Evolutionary conservation across 2,113 vertebrate species (phyloP), one percentile per base, ranked within the genome.

Genomic region (Erinaceus europaeus): DNA sequence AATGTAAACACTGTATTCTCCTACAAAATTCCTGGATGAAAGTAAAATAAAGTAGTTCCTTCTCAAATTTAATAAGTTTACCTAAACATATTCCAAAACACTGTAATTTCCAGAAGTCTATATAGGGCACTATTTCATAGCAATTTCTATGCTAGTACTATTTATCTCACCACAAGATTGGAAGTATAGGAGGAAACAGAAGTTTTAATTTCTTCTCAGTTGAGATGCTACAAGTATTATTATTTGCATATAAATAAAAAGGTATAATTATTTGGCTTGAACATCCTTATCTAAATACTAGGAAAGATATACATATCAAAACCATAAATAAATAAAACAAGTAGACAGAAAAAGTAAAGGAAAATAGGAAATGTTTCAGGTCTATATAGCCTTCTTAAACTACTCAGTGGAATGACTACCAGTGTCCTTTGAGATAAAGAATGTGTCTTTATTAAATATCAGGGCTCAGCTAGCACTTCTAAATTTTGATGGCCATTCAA

Each of bases 231-330:
- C 13, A 83, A 91, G 20, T 69, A 18, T 40, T 34, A 27, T 57
- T 79, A 67, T 52, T 88, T 78, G 15, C 9, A 69, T 73, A 73
- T 50, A 92, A 59, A n/a, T 72, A 72, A 69, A 72, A 86, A 38
- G 81, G 72, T 11, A 25, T 67, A n/a, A 44, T 78, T 44, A 61
- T 77, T 50, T n/a, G n/a, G n/a, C n/a, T n/a, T 67, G 84, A 82
- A 9, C n/a, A 52, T 18, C n/a, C 32, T 44, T 32, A 73, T 59
- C 4, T 0, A 90, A 72, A 77, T 65, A 77, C 71, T 82, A 81
- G 18, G 71, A 86, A 34, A 83, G 40, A 82, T 8, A 25, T 61
- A n/a, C 10, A 4, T 61, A 77, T 87, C 23, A 84, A 72, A 82
- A 83, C 38, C 42, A 78, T 78, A 38, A 67, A 32, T 78, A 88